phyloP scores from a whole-genome alignment of 2,113 vertebrate species.

The Actenoides lindsayi region DNA sequence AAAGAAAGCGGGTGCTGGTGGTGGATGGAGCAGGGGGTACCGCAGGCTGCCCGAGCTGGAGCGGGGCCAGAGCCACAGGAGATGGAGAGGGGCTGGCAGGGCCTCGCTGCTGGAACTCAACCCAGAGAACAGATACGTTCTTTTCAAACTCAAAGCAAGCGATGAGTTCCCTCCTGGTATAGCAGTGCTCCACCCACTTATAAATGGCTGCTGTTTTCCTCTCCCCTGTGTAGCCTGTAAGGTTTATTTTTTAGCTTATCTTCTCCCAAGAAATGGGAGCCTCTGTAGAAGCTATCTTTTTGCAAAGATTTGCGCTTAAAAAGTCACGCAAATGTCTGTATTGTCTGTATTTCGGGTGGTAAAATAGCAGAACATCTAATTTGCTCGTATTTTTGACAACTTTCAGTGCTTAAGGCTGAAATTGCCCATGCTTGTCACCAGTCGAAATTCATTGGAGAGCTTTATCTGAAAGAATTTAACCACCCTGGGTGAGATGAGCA shows the following conservation, averaged over 20 bases:
- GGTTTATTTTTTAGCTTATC: neutral
- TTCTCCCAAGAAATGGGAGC: neutral
- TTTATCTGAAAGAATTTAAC: neutral
- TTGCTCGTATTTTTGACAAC: neutral
- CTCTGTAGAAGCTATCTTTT: neutral
- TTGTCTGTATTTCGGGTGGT: neutral
- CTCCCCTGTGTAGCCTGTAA: neutral
- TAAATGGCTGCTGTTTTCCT: slow-evolving; percentile 6
- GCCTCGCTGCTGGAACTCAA: slow-evolving; percentile 1
- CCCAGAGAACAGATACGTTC: slow-evolving; percentile 9
- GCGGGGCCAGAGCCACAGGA: neutral
- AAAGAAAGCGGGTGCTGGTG: neutral
- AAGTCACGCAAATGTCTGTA: neutral
- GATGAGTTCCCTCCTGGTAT: neutral
- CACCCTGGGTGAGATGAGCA: neutral
- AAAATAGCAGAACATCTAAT: neutral
- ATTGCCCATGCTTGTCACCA: neutral
- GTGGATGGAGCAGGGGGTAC: neutral
- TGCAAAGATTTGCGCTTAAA: neutral
- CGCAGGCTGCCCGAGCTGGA: neutral
- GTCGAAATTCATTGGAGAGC: neutral
- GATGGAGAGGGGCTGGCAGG: neutral
- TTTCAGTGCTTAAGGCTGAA: neutral
- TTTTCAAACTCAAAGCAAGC: slow-evolving; percentile 49
- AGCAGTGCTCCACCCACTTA: neutral